These are phyloP conservation scores for Archegozetes longisetosus DNA, from an alignment of 1,140 invertebrate genomes.

Conservation along the genomic window DNA sequence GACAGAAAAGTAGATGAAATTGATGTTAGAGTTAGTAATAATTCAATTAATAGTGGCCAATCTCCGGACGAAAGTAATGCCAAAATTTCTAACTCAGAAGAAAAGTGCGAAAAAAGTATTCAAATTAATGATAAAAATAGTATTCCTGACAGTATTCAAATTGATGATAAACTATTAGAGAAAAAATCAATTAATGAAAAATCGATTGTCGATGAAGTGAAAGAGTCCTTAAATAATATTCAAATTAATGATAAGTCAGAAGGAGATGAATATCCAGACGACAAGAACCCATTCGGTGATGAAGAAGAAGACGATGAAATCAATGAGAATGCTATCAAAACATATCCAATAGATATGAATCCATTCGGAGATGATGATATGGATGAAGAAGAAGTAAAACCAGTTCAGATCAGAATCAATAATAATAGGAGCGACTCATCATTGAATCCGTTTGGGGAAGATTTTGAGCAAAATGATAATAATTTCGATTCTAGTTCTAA, in stretches of 20 bases:
- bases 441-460: conserved; percentile 49
- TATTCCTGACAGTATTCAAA: too few relatives aligned
- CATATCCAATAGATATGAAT: conserved; percentile 60
- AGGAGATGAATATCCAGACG: conserved; percentile 15
- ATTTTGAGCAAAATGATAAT: background rate
- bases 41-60: background rate
- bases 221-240: conserved; percentile 7
- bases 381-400: background rate
- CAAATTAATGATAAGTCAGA: background rate
- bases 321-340: conserved; percentile 4
- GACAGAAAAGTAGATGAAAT: background rate
- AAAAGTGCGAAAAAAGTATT: background rate
- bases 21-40: background rate
- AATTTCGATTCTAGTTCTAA: background rate
- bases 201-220: conserved; percentile 31
- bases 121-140: too few relatives aligned
- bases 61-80: background rate
- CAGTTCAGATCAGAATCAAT: background rate
- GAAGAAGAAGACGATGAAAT: conserved; percentile 42
- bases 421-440: background rate
- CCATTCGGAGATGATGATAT: conserved; percentile 36
- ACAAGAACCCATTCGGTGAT: conserved; percentile 36
- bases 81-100: background rate
- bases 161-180: too few relatives aligned
- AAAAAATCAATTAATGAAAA: too few relatives aligned